phyloP scores from a whole-genome alignment of 2,113 vertebrate species.

The Ptilonorhynchus violaceus region DNA sequence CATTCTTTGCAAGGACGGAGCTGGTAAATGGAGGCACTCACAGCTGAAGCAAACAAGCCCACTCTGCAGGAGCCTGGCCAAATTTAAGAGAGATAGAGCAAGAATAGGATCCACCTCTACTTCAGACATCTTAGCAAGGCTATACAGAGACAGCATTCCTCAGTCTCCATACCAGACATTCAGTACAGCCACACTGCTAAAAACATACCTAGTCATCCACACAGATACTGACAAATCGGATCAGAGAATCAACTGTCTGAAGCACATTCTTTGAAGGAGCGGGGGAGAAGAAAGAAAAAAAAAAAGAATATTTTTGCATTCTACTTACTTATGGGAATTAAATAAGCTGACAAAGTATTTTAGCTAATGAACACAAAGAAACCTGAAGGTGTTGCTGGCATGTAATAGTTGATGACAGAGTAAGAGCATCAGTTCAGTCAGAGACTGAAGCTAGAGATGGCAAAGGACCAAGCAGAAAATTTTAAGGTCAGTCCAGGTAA shows the following conservation, averaged over 20 bases:
- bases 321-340: background rate
- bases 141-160: background rate
- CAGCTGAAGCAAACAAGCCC: background rate
- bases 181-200: background rate
- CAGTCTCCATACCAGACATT: background rate
- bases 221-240: background rate
- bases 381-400: background rate
- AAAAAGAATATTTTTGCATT: background rate
- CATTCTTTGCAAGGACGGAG: background rate
- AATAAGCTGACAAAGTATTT: background rate
- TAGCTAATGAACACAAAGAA: background rate
- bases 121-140: background rate
- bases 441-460: background rate
- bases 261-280: background rate
- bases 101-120: background rate
- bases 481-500: background rate
- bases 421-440: background rate
- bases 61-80: background rate
- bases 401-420: background rate
- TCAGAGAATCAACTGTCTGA: background rate
- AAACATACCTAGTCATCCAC: background rate
- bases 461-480: background rate
- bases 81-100: background rate
- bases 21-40: background rate
- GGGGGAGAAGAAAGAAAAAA: accelerated